Evolutionary conservation across 2,113 vertebrate species (phyloP), one percentile per base, ranked within the genome.

Genomic region (Camelus bactrianus): DNA sequence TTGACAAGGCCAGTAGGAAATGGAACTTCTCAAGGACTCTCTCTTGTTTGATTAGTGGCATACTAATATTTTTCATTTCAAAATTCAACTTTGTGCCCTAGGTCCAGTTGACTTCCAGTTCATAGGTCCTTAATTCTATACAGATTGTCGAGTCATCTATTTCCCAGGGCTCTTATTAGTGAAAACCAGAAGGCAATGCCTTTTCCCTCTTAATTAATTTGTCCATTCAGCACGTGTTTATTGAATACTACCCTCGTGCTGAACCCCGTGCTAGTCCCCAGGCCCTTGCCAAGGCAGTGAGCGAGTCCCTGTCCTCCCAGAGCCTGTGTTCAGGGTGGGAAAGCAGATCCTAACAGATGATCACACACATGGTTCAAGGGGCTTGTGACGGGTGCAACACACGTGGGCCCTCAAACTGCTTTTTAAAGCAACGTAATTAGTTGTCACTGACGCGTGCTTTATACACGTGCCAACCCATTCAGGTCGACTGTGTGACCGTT

Each of bases 1-100:
- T 62, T 62, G 62, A 32, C 22, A 54, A 72, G 35, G n/a, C 13
- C 24, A 15, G 9, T 20, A 80, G 32, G 20, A 85, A 96, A 62
- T 16, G 30, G 11, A 67, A 50, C 46, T 80, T 46, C 3, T 32
- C 38, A 92, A 88, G 30, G 80, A 50, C 38, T 35, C n/a, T 48
- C 32, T 73, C 35, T 79, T 75, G 15, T 52, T 58, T 38, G 16
- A 70, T 56, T 46, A 72, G 35, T 64, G 9, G 38, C 19, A 76
- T 70, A 20, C 28, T 81, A 82, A 86, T 79, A 65, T 46, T 90
- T 77, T 96, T 42, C 58, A 8, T 77, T 94, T 87, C n/a, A 95
- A 95, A 72, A 35, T 83, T 64, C 50, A 89, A 79, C 16, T 1
- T 84, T 72, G 19, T 26, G 19, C 8, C 22, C 32, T 17, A 42